These are phyloP conservation scores for Ectropis crepuscularia DNA, from an alignment of 2,888 invertebrate genomes.

Conservation along the genomic window DNA sequence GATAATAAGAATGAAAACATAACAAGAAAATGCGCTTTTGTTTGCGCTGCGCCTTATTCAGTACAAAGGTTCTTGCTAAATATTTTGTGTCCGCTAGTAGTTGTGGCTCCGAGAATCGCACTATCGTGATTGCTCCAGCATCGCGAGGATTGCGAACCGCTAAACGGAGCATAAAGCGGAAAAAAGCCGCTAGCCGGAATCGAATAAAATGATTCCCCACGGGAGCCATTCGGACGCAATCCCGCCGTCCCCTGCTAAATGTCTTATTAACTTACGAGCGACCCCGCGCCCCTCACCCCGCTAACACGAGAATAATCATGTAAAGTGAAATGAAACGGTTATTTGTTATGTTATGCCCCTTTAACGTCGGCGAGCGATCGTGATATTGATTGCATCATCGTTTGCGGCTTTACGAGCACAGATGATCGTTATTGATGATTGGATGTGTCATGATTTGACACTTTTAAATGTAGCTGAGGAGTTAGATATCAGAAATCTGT, in stretches of 20 bases:
- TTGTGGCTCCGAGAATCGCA: conserved; percentile 48
- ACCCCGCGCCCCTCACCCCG: conserved; percentile 61
- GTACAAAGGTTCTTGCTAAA: conserved; percentile 3
- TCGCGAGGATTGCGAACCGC: conserved; percentile 60
- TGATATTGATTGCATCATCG: conserved; percentile 71
- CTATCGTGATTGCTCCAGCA: conserved; percentile 69
- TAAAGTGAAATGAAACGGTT: conserved; percentile 85
- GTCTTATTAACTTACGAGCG: conserved; percentile 84
- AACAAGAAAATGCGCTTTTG: too few species aligned
- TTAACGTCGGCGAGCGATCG: conserved; percentile 58
- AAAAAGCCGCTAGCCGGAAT: conserved; percentile 85
- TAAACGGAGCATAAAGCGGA: conserved; percentile 83
- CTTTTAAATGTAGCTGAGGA: conserved; percentile 3
- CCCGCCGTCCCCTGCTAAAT: conserved; percentile 84
- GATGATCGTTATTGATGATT: conserved; percentile 36
- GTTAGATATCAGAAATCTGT: too few species aligned
- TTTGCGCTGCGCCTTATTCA: too few species aligned
- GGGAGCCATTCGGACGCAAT: conserved; percentile 89
- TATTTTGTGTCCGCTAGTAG: conserved; percentile 36
- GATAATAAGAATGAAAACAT: too few species aligned
- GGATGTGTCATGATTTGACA: conserved; percentile 33
- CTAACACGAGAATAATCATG: conserved; percentile 83
- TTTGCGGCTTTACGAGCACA: conserved; percentile 60
- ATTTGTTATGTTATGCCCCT: conserved; percentile 82
- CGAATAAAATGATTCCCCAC: conserved; percentile 90